Evolutionary conservation across 2,888 invertebrate species (phyloP).

Genomic region (Resseliella maxima): DNA sequence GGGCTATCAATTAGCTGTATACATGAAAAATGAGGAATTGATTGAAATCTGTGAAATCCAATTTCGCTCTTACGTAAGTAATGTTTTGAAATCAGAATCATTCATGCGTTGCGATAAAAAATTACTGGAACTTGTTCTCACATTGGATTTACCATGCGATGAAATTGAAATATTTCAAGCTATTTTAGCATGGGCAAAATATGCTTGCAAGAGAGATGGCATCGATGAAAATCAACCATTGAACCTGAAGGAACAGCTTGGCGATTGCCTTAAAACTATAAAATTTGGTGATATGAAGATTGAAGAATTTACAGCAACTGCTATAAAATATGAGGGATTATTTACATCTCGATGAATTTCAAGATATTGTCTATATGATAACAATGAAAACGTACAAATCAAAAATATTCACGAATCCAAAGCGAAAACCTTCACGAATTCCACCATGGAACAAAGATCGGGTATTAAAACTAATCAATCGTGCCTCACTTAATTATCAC

Average conservation of each 20-base stretch:
- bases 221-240: not conserved
- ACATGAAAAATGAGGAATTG: not conserved
- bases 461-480: too few relatives aligned
- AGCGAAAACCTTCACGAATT: too few relatives aligned
- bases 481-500: too few relatives aligned
- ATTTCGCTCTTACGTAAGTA: too few relatives aligned
- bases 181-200: constrained; percentile 28
- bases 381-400: not conserved
- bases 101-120: not conserved
- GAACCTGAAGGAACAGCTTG: constrained; percentile 21
- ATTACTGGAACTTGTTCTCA: not conserved
- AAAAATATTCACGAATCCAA: constrained; percentile 20
- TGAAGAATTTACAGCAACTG: not conserved
- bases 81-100: not conserved
- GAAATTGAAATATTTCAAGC: not conserved
- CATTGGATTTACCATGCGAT: constrained; percentile 21
- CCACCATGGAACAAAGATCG: too few relatives aligned
- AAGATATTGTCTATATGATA: constrained; percentile 21
- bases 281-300: constrained; percentile 48
- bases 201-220: not conserved
- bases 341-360: not conserved
- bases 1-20: constrained; percentile 3
- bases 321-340: not conserved
- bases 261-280: constrained; percentile 32
- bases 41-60: not conserved